These are phyloP conservation scores for Aquatica leii DNA, from an alignment of 2,888 invertebrate species.

Conservation along the genomic window DNA sequence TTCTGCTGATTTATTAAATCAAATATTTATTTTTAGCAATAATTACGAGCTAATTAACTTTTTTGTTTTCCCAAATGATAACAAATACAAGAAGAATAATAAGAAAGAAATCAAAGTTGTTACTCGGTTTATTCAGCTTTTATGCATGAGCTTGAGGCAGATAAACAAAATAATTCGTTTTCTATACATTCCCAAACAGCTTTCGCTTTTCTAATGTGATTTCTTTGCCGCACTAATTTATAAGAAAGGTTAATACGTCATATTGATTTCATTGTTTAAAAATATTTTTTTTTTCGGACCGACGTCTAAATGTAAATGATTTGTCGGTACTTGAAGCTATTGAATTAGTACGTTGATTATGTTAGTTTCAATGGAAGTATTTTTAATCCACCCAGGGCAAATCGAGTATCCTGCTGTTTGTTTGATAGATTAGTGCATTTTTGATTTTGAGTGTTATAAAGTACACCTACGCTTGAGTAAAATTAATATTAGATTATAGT, in stretches of 20 bases:
- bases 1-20: too few relatives aligned
- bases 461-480: conserved; percentile 9
- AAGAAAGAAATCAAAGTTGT: background rate
- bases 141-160: conserved; percentile 1
- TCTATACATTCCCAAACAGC: conserved; percentile 19
- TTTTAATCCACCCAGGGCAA: conserved; percentile 28
- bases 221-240: conserved; percentile 19
- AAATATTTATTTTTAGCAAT: too few relatives aligned
- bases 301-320: conserved; percentile 10
- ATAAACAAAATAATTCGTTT: conserved; percentile 10
- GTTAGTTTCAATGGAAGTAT: conserved; percentile 17
- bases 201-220: conserved; percentile 28
- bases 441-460: conserved; percentile 14
- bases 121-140: background rate
- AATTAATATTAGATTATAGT: conserved; percentile 12
- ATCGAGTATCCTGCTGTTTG: conserved; percentile 20
- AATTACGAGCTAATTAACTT: too few relatives aligned
- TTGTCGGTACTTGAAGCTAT: conserved; percentile 9
- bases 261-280: conserved; percentile 19
- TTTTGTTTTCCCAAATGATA: too few relatives aligned
- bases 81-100: too few relatives aligned
- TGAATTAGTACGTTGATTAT: conserved; percentile 4
- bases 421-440: conserved; percentile 28
- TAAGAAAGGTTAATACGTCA: conserved; percentile 25
- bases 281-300: conserved; percentile 11